Base-by-base conservation (phyloP, 1,140 invertebrate genomes). In the Plodia interpunctella region DNA sequence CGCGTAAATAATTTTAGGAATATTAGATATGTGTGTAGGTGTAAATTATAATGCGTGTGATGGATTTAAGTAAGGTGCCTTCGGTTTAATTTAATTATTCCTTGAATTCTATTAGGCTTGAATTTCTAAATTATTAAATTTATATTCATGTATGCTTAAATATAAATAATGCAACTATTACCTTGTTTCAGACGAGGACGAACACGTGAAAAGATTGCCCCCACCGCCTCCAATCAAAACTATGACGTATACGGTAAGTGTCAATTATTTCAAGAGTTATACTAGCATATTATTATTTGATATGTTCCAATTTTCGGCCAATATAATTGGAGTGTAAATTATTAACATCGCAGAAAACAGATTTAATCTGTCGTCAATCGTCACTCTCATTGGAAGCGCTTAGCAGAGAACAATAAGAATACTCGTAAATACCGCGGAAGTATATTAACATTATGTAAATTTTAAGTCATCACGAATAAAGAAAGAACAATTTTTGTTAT, bases 161-260 rank as follows among this genome's bases (percentile, higher is more conserved):
- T 52, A 28, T 49, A 32, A 32, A 32, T 1, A 32, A 32, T 10
- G 10, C 10, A 32, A 1, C 9, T 9, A 9, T 30, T 59, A 49
- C 58, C 57, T 83, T 90, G 83, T 92, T 91, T 49, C 87, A 92
- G 92, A 92, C 87, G 88, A 91, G 72, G 91, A 92, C 73, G 91
- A 91, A 59, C 83, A 86, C 32, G 78, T 78, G 20, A 92, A 92
- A 76, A 91, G 91, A 83, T 87, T 92, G 74, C 91, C 91, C 59
- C 90, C 91, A 57, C 90, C 92, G 70, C 91, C 92, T 64, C 92
- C 92, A 44, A 93, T 93, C 78, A 93, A 93, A 87, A 94, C 93
- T 60, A 92, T 91, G 78, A 91, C 91, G 53, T 93, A 94, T 71
- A 92, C 91, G 76, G 92, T 93, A 77, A 90, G 90, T 72, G 25